phyloP scores from a whole-genome alignment of 2,888 invertebrate genomes.

The Drosophila diplacantha region DNA sequence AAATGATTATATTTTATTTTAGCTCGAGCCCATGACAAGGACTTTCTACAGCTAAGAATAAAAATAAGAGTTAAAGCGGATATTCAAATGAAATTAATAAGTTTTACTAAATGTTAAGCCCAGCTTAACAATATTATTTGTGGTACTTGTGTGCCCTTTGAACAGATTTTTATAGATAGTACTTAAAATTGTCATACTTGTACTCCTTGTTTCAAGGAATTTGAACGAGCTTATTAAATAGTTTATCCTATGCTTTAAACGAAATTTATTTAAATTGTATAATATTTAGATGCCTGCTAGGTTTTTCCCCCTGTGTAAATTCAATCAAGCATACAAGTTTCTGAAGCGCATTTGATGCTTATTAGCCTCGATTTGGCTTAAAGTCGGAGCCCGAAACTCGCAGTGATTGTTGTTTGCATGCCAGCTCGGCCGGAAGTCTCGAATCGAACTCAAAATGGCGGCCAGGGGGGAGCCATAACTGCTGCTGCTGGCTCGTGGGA shows the following conservation, averaged over 20 bases:
- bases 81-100: neutral
- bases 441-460: constrained; percentile 59
- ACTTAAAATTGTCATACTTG: too few relatives aligned
- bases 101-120: too few relatives aligned
- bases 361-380: constrained; percentile 34
- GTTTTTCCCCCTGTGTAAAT: constrained; percentile 2
- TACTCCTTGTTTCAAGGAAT: too few relatives aligned
- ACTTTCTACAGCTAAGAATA: neutral
- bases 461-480: constrained; percentile 45
- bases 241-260: too few relatives aligned
- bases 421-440: constrained; percentile 53
- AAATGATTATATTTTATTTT: constrained; percentile 65
- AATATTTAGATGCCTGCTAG: too few relatives aligned
- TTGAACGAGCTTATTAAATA: too few relatives aligned
- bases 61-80: neutral
- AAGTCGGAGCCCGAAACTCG: constrained; percentile 17
- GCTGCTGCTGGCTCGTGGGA: constrained; percentile 31
- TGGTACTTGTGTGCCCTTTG: too few relatives aligned
- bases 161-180: too few relatives aligned
- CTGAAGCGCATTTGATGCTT: constrained; percentile 35
- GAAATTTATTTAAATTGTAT: too few relatives aligned
- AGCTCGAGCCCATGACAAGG: constrained; percentile 1
- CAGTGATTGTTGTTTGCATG: constrained; percentile 44
- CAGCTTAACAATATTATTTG: neutral
- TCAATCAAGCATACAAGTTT: constrained; percentile 27